Conservation (phyloP, 1,140 invertebrate species). For the Pseudomyrmex dendroicus region DNA sequence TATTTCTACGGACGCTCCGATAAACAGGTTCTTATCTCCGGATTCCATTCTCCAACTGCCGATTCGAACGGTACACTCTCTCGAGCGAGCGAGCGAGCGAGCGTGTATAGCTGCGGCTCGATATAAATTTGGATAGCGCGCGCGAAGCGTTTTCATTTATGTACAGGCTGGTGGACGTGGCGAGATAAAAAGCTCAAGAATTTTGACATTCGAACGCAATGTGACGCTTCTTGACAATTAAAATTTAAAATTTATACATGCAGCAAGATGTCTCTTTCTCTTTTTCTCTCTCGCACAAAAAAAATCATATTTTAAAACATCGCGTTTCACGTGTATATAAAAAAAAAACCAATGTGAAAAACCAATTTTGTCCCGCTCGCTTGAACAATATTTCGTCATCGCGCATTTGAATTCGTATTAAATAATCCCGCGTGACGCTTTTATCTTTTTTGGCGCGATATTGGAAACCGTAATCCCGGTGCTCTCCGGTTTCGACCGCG, state of each 20-base stretch:
- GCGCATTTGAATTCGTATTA: not conserved
- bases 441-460: constrained; percentile 39
- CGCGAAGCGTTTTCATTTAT: not conserved
- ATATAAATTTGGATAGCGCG: constrained; percentile 12
- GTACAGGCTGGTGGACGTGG: not conserved
- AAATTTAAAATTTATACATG: not conserved
- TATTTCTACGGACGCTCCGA: constrained; percentile 39
- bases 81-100: not conserved
- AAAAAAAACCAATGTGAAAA: not conserved
- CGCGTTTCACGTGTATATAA: not conserved
- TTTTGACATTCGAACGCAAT: too few species aligned
- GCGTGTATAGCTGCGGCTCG: too few species aligned
- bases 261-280: not conserved
- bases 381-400: not conserved
- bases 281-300: too few species aligned
- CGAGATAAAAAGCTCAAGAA: too few species aligned
- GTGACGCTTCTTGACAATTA: not conserved
- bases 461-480: not conserved
- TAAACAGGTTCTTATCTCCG: constrained; percentile 64
- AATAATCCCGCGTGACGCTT: constrained; percentile 18
- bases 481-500: constrained; percentile 20
- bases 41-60: constrained; percentile 37
- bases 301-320: not conserved
- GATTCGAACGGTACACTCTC: not conserved
- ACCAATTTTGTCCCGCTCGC: not conserved